Evolutionary conservation across 2,888 invertebrate genomes (phyloP), one percentile per base, ranked within the genome.

Genomic region (Elysia crispata): DNA sequence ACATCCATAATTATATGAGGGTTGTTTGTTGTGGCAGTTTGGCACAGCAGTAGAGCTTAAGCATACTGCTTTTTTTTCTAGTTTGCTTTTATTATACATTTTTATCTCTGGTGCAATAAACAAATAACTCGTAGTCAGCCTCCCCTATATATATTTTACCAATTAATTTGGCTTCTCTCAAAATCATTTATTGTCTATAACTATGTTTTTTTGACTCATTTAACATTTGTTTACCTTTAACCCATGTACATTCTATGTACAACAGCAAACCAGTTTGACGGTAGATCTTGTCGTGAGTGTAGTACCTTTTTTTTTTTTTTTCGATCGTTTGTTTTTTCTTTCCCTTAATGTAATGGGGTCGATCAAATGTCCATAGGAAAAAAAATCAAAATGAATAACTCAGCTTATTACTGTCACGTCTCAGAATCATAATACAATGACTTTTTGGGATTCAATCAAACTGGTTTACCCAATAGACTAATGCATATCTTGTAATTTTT

Each of bases 71-170:
- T 60, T 60, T 60, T 60, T 60, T 60, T 60, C 60, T 60, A 23
- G 60, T 78, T 31, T 72, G 64, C 72, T 72, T 72, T 72, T 70
- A 31, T 57, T 50, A 6, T 78, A 60, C 60, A 60, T 78, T 78
- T n/a, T 72, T 62, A 78, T 78, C 73, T 78, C 78, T 78, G 41
- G 78, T 78, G 78, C 78, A 78, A 78, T 78, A 78, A 78, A 77
- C 70, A 18, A 76, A 70, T 77, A 77, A 77, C 78, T 73, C 54
- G 73, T 77, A 69, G 70, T 73, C 73, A 49, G 28, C 31, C 70
- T 60, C 41, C 41, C 41, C 41, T 41, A 41, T 41, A 41, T 41
- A 41, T 73, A 18, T 66, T 66, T n/a, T n/a, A 30, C 28, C 25
- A 28, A 28, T 66, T 66, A 20, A 28, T 28, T 66, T 66, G 66